phyloP scores from a whole-genome alignment of 2,113 vertebrate species.

The Archocentrus centrarchus region DNA sequence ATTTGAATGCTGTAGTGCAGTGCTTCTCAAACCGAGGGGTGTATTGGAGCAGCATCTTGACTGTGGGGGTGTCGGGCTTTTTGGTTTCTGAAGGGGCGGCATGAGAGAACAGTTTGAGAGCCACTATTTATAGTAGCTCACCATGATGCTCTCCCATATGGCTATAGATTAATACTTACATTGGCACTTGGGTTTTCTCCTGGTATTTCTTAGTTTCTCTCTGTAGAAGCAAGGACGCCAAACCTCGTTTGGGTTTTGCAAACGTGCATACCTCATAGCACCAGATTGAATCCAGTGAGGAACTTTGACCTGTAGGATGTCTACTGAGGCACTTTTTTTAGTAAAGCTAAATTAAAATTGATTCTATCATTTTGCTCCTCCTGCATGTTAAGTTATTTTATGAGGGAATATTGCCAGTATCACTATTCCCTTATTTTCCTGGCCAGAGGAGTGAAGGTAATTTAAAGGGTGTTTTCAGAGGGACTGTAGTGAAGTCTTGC shows the following conservation, averaged over 20 bases:
- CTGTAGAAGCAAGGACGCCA: neutral
- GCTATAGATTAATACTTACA: neutral
- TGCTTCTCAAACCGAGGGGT: neutral
- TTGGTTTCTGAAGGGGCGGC: neutral
- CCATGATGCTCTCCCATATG: neutral
- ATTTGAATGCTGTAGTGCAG: neutral
- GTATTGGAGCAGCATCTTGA: neutral
- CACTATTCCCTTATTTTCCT: neutral
- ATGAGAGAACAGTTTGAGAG: neutral
- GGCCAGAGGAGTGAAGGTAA: neutral
- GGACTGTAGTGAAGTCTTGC: neutral
- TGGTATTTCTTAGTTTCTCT: neutral
- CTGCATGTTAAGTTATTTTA: neutral
- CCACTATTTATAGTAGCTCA: neutral
- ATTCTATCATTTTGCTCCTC: neutral
- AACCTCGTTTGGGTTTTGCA: conserved; percentile 7
- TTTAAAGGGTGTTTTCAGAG: neutral
- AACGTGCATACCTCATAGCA: conserved; percentile 23
- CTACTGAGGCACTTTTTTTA: neutral
- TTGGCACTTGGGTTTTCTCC: neutral
- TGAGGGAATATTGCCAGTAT: neutral
- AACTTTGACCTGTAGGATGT: neutral
- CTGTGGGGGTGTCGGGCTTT: neutral
- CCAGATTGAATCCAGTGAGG: neutral
- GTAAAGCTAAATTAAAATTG: accelerated